Evolutionary conservation across 2,888 invertebrate species (phyloP).

Genomic region (Rutpela maculata): DNA sequence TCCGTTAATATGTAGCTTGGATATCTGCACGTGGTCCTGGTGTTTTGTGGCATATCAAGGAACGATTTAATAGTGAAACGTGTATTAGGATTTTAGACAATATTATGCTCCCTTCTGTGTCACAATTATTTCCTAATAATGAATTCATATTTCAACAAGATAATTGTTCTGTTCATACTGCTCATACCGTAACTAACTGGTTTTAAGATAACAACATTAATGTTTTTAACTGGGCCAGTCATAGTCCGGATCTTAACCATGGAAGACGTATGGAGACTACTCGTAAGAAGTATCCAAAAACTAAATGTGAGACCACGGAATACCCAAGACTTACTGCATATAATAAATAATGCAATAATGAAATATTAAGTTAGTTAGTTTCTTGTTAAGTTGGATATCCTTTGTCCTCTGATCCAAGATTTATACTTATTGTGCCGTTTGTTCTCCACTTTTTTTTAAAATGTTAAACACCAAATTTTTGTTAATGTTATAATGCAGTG

Average conservation of each 20-base stretch:
- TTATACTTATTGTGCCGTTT: too few species aligned
- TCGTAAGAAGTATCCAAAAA: not conserved
- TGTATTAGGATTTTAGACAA: not conserved
- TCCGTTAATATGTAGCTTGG: not conserved
- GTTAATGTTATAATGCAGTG: too few species aligned
- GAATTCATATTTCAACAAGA: slow-evolving; percentile 1
- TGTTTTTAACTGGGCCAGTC: not conserved
- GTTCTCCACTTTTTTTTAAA: too few species aligned
- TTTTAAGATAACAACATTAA: slow-evolving; percentile 5
- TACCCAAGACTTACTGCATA: not conserved
- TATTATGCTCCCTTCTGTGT: not conserved
- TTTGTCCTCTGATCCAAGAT: too few species aligned
- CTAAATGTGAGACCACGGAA: slow-evolving; percentile 4
- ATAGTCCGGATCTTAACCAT: not conserved
- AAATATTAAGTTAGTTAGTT: too few species aligned
- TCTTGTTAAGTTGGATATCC: too few species aligned
- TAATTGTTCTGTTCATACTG: not conserved
- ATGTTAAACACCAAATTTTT: too few species aligned
- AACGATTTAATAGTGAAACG: slow-evolving; percentile 9
- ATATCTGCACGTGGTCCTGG: slow-evolving; percentile 8
- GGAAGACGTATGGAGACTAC: slow-evolving; percentile 2
- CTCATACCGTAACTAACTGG: slow-evolving; percentile 3
- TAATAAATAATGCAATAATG: not conserved
- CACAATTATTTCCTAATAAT: slow-evolving; percentile 9
- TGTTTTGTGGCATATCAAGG: not conserved